Percentiles rank a stretch among this genome's conserved stretches.
Conservation (phyloP, 2,888 invertebrate species). For the Lepidonotus clava region DNA sequence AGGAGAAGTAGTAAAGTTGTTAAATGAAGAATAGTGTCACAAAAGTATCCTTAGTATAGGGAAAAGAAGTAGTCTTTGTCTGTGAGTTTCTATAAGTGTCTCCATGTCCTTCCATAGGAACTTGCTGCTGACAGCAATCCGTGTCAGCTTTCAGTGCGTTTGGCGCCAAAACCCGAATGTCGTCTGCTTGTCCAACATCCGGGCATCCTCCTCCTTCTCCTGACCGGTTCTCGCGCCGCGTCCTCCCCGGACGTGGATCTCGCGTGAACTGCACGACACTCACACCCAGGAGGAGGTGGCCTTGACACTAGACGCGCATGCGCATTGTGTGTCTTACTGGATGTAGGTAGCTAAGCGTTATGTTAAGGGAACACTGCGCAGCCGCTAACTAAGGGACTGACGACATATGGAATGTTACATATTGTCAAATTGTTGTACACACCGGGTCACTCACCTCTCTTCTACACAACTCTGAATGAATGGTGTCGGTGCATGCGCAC, state of each 20-base stretch:
- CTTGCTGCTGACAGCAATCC: not conserved
- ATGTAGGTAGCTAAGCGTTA: not conserved
- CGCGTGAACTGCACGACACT: too few relatives aligned
- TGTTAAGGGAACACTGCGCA: not conserved
- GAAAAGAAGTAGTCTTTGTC: not conserved
- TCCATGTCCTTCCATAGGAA: not conserved
- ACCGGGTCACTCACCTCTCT: not conserved
- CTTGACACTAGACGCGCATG: not conserved
- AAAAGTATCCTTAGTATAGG: not conserved
- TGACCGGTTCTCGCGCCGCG: not conserved
- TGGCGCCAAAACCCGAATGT: not conserved
- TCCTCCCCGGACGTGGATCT: not conserved
- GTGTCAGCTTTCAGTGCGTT: not conserved
- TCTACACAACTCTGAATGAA: not conserved
- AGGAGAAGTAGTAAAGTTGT: not conserved
- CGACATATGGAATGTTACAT: not conserved
- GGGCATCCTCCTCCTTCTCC: too few relatives aligned
- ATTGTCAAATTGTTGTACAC: too few relatives aligned
- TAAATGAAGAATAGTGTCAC: not conserved
- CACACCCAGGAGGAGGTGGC: not conserved
- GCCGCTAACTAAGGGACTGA: not conserved
- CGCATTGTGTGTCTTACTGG: too few relatives aligned
- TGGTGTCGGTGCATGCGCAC: not conserved
- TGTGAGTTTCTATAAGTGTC: not conserved
- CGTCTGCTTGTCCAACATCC: not conserved